These are phyloP conservation scores for Calephelis virginiensis DNA, from an alignment of 1,140 invertebrate genomes.

Conservation along the genomic window DNA sequence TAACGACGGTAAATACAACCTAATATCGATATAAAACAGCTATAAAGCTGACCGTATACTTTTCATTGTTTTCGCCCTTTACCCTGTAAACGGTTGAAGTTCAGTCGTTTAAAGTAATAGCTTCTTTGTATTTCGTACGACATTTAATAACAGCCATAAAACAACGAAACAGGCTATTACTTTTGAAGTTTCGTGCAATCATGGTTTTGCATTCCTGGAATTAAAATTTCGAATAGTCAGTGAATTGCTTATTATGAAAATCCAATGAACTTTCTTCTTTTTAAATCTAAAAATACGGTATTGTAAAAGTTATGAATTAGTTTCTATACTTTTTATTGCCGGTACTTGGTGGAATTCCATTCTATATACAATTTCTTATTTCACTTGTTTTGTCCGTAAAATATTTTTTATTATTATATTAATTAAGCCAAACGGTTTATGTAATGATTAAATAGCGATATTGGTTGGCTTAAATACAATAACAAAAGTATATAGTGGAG, in stretches of 20 bases:
- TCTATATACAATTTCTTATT: neutral
- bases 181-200: neutral
- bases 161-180: slow-evolving; percentile 8
- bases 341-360: too few species aligned
- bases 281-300: neutral
- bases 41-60: slow-evolving; percentile 9
- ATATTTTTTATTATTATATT: neutral
- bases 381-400: neutral
- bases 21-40: neutral
- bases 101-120: slow-evolving; percentile 15
- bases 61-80: slow-evolving; percentile 8
- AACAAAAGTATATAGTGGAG: too few species aligned
- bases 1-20: too few species aligned
- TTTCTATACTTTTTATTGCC: too few species aligned
- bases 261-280: too few species aligned
- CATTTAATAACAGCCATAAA: slow-evolving; percentile 11
- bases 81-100: neutral
- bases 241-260: too few species aligned
- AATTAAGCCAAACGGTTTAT: too few species aligned
- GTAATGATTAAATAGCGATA: too few species aligned
- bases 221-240: too few species aligned
- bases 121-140: slow-evolving; percentile 2
- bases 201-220: neutral
- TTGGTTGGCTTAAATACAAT: too few species aligned
- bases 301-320: neutral